Percentiles rank a stretch among this genome's conserved stretches.
Evolutionary conservation across 2,888 invertebrate genomes (phyloP).

Genomic region (Temnothorax rugatulus): DNA sequence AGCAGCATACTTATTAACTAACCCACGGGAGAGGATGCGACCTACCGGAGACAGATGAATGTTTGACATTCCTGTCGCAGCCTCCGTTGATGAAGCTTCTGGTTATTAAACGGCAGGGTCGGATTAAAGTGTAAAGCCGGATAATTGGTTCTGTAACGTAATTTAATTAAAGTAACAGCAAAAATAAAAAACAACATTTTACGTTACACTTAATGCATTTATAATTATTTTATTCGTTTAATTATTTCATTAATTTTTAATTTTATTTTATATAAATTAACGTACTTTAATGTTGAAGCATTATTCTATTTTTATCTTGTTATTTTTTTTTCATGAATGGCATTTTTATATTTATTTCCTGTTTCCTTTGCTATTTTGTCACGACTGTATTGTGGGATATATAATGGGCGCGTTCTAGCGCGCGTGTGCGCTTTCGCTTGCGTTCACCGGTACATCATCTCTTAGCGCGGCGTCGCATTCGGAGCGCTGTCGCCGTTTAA

Average conservation of each 20-base stretch:
- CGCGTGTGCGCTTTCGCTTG: conserved; percentile 45
- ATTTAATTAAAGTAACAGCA: not conserved
- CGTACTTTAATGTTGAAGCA: not conserved
- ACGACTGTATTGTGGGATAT: not conserved
- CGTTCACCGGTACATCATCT: conserved; percentile 54
- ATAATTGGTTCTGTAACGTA: conserved; percentile 3
- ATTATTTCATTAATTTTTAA: not conserved
- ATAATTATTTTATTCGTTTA: not conserved
- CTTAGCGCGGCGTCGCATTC: conserved; percentile 47
- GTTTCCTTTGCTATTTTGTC: not conserved
- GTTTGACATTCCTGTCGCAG: conserved; percentile 46
- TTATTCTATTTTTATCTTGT: not conserved
- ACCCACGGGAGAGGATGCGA: conserved; percentile 6
- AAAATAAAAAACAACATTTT: not conserved
- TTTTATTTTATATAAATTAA: not conserved
- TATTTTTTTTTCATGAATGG: not conserved
- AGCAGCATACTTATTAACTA: conserved; percentile 27
- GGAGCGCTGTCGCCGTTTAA: conserved; percentile 58
- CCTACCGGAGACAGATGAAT: conserved; percentile 43
- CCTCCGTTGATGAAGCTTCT: conserved; percentile 40
- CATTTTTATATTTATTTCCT: not conserved
- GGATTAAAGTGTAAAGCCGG: not conserved
- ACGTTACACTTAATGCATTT: not conserved
- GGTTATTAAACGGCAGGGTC: conserved; percentile 7
- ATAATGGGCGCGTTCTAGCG: conserved; percentile 24